Evolutionary conservation across 2,888 invertebrate genomes (phyloP).

Genomic region (Acanthoscelides obtectus): DNA sequence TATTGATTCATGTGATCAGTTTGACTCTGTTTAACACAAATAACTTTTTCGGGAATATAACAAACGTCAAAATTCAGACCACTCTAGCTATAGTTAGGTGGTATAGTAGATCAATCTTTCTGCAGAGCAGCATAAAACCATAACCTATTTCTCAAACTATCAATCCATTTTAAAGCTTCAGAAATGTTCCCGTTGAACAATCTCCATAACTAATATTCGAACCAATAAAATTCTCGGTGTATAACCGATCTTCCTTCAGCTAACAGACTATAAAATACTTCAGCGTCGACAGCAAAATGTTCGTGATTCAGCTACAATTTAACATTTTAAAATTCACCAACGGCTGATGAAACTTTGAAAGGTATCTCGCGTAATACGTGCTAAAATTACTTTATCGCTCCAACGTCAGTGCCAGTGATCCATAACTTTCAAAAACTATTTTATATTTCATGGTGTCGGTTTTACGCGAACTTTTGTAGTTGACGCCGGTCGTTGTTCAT

Average conservation of each 20-base stretch:
- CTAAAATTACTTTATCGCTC: background rate
- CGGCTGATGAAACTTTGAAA: background rate
- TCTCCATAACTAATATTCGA: background rate
- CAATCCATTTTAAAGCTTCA: too few relatives aligned
- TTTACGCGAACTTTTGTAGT: background rate
- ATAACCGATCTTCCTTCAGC: background rate
- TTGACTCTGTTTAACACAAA: too few relatives aligned
- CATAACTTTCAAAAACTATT: background rate
- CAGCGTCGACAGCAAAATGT: background rate
- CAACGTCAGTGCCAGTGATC: background rate
- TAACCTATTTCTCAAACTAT: too few relatives aligned
- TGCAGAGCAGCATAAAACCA: too few relatives aligned
- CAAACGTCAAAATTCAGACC: too few relatives aligned
- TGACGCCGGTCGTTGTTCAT: background rate
- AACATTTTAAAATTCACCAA: background rate
- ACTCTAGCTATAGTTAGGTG: too few relatives aligned
- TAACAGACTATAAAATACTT: background rate
- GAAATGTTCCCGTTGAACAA: too few relatives aligned
- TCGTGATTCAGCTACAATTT: background rate
- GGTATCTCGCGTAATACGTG: background rate
- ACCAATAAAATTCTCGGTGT: background rate
- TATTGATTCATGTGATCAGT: too few relatives aligned
- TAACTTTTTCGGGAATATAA: too few relatives aligned
- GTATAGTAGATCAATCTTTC: too few relatives aligned
- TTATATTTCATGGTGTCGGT: background rate